Percentiles rank a stretch among this genome's conserved stretches.
phyloP scores from a whole-genome alignment of 2,888 invertebrate species.

The Caenorhabditis zanzibari region DNA sequence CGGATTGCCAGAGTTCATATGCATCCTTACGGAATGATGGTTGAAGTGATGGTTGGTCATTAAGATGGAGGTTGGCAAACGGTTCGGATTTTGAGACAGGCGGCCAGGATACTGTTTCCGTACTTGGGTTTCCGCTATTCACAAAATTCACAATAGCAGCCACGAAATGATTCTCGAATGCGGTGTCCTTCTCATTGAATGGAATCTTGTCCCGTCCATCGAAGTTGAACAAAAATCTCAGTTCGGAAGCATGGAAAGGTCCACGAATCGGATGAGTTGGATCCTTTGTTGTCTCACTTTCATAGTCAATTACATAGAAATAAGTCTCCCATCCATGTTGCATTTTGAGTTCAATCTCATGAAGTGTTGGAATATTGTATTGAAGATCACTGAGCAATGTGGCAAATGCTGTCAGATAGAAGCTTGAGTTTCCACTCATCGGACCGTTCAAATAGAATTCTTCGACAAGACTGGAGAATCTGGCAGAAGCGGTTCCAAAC shows the following conservation, averaged over 20 bases:
- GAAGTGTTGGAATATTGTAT: conserved; percentile 74
- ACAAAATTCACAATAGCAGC: conserved; percentile 65
- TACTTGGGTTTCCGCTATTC: conserved; percentile 64
- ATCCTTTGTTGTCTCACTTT: conserved; percentile 64
- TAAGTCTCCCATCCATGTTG: conserved; percentile 69
- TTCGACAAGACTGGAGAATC: conserved; percentile 57
- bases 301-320: conserved; percentile 71
- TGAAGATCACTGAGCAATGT: conserved; percentile 73
- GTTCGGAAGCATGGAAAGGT: conserved; percentile 68
- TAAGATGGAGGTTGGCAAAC: conserved; percentile 52
- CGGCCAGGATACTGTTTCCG: conserved; percentile 52
- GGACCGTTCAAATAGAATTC: conserved; percentile 67
- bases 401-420: conserved; percentile 72
- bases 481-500: conserved; percentile 47
- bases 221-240: conserved; percentile 68
- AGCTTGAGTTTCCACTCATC: conserved; percentile 64
- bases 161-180: conserved; percentile 61
- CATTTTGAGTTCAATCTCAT: conserved; percentile 72
- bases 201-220: conserved; percentile 64
- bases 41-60: conserved; percentile 51
- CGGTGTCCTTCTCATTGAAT: conserved; percentile 67
- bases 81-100: conserved; percentile 64
- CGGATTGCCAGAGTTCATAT: conserved; percentile 66
- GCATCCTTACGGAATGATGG: conserved; percentile 59
- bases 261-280: conserved; percentile 68